Conservation (phyloP, 2,797 vertebrate genomes). For the Nasua narica region DNA sequence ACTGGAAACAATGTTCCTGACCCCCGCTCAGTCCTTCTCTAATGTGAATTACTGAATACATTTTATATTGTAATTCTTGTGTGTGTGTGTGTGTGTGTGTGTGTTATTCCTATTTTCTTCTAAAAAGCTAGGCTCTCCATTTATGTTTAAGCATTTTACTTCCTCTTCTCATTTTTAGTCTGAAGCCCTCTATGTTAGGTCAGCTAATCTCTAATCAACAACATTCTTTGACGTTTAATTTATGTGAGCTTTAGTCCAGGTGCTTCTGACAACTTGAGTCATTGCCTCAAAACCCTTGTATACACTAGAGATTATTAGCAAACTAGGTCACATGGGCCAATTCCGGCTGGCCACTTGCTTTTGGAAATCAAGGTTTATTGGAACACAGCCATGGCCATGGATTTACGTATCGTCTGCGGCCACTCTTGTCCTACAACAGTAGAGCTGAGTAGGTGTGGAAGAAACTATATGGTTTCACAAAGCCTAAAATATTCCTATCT, state of each 20-base stretch:
- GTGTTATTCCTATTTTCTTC: neutral
- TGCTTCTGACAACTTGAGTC: slow-evolving; percentile 36
- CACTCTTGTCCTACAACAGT: neutral
- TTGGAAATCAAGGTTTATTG: slow-evolving; percentile 33
- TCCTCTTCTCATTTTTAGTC: neutral
- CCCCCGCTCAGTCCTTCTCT: neutral
- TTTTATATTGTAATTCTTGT: neutral
- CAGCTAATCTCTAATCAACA: slow-evolving; percentile 2
- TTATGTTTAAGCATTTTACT: neutral
- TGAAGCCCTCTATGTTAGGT: neutral
- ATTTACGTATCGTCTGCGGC: neutral
- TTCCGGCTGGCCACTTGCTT: neutral
- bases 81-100: neutral
- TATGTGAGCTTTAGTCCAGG: neutral
- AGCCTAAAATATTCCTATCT: neutral
- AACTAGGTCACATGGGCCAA: neutral
- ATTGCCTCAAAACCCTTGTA: neutral
- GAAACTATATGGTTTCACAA: neutral
- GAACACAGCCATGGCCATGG: neutral
- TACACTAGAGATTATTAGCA: neutral
- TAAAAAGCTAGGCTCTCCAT: neutral
- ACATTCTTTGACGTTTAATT: slow-evolving; percentile 3
- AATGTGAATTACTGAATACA: neutral
- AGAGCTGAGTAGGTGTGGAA: neutral
- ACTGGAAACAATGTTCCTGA: neutral